Evolutionary conservation across 2,797 vertebrate species (phyloP), one percentile per base, ranked within the genome.

Genomic region (Poecilia picta): DNA sequence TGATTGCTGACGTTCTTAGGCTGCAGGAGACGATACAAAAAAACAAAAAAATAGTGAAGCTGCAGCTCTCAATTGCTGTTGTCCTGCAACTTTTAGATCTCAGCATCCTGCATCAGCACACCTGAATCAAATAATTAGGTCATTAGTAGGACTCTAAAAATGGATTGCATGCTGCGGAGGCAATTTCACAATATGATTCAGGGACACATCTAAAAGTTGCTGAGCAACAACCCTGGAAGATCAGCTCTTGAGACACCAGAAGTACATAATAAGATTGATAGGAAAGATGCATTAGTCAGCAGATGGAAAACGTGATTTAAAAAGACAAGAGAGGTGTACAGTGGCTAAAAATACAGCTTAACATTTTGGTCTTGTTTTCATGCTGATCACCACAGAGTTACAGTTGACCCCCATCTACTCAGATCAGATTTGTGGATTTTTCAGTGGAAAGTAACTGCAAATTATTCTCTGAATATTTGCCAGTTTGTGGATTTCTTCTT

Each of bases 1-100:
- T 25, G 23, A 77, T 31, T 55, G 80, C 66, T 57, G 68, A 73
- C 64, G 82, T 83, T 86, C 87, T 85, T 85, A 89, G 71, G 46
- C 53, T 80, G 80, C 31, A 20, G 74, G 62, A 82, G 23, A 6
- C 62, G 55, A 77, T 23, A 45, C 36, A 28, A 64, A 64, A 4
- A 41, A 83, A 70, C 53, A 10, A 64, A 59, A 4, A 41, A 83
- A 70, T 49, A 10, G 72, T 53, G 46, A 62, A 20, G 41, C 13
- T 53, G 72, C 46, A 81, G 64, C 84, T 45, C 25, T 71, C 68
- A 71, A n/a, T 12, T 43, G 5, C 41, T 43, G 41, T 68, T 36
- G 64, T 68, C 64, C 12, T 68, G 36, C 3, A 68, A 68, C 36
- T 36, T 64, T 64, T 20, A 20, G 62, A 64, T 36, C 2, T 36